Evolutionary conservation across 2,797 vertebrate species (phyloP), one percentile per base, ranked within the genome.

Genomic region (Anas acuta): DNA sequence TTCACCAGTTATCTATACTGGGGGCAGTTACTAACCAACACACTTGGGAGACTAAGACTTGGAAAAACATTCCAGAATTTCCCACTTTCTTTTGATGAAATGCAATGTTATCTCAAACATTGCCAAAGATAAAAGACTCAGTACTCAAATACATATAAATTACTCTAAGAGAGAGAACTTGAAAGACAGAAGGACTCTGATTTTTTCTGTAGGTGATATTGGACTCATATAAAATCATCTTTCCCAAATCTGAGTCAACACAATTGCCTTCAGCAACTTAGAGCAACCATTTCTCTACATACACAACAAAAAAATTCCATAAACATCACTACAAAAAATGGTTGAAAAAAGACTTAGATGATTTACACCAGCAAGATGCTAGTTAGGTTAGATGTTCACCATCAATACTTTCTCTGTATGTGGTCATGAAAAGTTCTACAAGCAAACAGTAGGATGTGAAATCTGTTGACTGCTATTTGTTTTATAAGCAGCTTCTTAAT

Each of bases 401-500:
- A 45, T 13, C 16, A 21, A 86, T 33, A 49, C 9, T 45, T 20
- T 39, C 28, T 76, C 4, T 10, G 15, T 0, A 1, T 54, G 49
- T 1, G 1, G n/a, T 62, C 10, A 2, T 74, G 13, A 74, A 76
- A 77, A 22, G 5, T 4, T 69, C 35, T 83, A 15, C 11, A 92
- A 82, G 26, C 4, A 57, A 64, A 53, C 8, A 69, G 3, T 13
- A 43, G 69, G 23, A 33, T 72, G 16, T 57, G 73, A 78, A 79
- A 66, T 65, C 66, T 64, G 9, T 45, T 82, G 58, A 56, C 9
- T 25, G 35, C 39, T 67, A 88, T 5, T 61, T 86, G 16, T 69
- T 90, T 91, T 72, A 33, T 64, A 84, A 92, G 16, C 26, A 90
- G 26, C 9, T 84, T 33, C 47, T 72, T 85, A 81, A 80, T 65